Conservation (phyloP, 2,113 vertebrate genomes). For the Tapirus terrestris region DNA sequence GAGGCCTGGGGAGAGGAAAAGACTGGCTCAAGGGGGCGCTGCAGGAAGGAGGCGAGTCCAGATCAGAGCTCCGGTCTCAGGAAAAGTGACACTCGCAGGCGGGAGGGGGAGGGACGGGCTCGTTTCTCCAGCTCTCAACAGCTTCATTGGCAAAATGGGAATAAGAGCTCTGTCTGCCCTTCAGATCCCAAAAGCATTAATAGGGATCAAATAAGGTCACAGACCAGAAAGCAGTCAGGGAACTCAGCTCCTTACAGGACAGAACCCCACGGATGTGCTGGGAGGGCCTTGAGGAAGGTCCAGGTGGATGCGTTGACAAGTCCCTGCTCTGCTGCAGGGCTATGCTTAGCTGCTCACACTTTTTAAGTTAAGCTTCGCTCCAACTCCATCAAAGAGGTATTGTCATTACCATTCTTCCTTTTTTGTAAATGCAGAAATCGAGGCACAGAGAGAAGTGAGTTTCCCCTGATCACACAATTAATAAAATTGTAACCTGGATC, state of each 20-base stretch:
- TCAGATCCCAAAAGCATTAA: not conserved
- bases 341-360: not conserved
- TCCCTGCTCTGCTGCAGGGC: not conserved
- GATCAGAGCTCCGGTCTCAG: not conserved
- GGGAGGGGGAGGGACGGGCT: not conserved
- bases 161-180: not conserved
- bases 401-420: not conserved
- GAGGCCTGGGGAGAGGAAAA: not conserved
- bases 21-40: not conserved
- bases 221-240: not conserved
- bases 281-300: not conserved
- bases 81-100: not conserved
- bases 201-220: not conserved
- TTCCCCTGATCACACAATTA: not conserved
- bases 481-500: not conserved
- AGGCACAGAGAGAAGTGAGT: not conserved
- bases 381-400: not conserved
- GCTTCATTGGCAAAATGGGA: not conserved
- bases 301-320: not conserved
- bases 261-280: not conserved
- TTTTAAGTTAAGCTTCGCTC: not conserved
- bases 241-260: not conserved
- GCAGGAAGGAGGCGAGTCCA: not conserved
- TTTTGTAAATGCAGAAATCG: not conserved
- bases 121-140: not conserved